Evolutionary conservation across 2,888 invertebrate species (phyloP).

Genomic region (Phengaris arion): DNA sequence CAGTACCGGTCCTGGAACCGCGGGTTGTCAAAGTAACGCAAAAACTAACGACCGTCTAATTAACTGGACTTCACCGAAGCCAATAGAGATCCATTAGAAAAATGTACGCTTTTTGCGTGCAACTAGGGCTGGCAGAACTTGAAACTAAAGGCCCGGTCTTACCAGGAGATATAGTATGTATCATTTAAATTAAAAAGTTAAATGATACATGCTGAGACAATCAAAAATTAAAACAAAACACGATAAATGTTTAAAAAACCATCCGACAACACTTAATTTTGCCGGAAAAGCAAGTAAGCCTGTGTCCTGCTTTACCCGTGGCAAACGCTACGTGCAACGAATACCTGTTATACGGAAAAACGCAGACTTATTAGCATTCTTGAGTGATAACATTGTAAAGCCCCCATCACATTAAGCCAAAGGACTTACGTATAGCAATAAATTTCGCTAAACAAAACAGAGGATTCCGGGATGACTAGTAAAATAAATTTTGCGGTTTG

Average conservation of each 20-base stretch:
- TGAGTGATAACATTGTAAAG: constrained; percentile 48
- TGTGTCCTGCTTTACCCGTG: background rate
- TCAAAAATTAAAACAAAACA: no score
- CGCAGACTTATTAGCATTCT: constrained; percentile 45
- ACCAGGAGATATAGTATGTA: no score
- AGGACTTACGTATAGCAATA: constrained; percentile 50
- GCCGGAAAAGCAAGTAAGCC: background rate
- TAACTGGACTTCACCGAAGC: constrained; percentile 55
- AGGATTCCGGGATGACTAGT: constrained; percentile 52
- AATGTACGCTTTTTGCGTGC: background rate
- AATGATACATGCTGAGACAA: no score
- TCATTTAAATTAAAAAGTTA: no score
- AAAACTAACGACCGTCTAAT: constrained; percentile 50
- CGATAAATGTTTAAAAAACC: no score
- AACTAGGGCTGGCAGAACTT: background rate
- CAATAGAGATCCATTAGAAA: constrained; percentile 32
- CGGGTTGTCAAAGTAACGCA: constrained; percentile 48
- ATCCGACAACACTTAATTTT: no score
- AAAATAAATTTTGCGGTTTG: constrained; percentile 57
- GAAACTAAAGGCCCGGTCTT: background rate
- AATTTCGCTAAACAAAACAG: constrained; percentile 60
- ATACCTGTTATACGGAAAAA: constrained; percentile 21
- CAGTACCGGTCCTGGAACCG: constrained; percentile 52
- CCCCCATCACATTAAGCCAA: constrained; percentile 53
- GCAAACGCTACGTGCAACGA: background rate